These are phyloP conservation scores for Hippocampus abdominalis DNA, from an alignment of 2,113 vertebrate species.

Conservation along the genomic window DNA sequence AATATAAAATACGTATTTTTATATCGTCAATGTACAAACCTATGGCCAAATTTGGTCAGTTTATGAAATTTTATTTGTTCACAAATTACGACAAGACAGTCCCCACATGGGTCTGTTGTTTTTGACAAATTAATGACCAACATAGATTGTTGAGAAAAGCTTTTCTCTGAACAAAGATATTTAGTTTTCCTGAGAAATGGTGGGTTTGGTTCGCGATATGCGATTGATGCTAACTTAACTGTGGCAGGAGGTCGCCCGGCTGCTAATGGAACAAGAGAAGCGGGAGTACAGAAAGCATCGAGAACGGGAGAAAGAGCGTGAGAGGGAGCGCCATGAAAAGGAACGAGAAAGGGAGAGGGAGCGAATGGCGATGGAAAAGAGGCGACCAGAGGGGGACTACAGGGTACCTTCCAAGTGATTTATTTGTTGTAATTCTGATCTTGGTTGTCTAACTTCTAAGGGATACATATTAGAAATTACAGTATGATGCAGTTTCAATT, in stretches of 20 bases:
- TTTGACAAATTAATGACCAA: background rate
- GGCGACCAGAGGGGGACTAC: slow-evolving; percentile 77
- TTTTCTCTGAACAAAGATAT: too few species aligned
- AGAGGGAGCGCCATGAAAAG: slow-evolving; percentile 57
- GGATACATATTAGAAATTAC: too few species aligned
- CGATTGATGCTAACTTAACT: background rate
- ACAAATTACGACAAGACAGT: too few species aligned
- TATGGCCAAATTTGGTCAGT: background rate
- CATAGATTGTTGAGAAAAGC: too few species aligned
- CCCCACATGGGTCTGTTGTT: background rate
- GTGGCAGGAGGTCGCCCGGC: slow-evolving; percentile 85
- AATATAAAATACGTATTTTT: background rate
- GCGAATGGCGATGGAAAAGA: slow-evolving; percentile 73
- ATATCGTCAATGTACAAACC: background rate
- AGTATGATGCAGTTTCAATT: too few species aligned
- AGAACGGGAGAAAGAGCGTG: slow-evolving; percentile 54
- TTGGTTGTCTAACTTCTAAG: too few species aligned
- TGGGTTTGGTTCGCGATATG: background rate
- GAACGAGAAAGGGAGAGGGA: slow-evolving; percentile 57
- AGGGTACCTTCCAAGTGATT: slow-evolving; percentile 69
- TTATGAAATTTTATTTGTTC: background rate
- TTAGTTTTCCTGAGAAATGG: too few species aligned
- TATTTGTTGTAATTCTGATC: background rate
- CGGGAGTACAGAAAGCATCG: slow-evolving; percentile 80
- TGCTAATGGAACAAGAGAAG: slow-evolving; percentile 90